Base-by-base conservation (phyloP, 2,113 vertebrate genomes). In the Catharus fuscescens region DNA sequence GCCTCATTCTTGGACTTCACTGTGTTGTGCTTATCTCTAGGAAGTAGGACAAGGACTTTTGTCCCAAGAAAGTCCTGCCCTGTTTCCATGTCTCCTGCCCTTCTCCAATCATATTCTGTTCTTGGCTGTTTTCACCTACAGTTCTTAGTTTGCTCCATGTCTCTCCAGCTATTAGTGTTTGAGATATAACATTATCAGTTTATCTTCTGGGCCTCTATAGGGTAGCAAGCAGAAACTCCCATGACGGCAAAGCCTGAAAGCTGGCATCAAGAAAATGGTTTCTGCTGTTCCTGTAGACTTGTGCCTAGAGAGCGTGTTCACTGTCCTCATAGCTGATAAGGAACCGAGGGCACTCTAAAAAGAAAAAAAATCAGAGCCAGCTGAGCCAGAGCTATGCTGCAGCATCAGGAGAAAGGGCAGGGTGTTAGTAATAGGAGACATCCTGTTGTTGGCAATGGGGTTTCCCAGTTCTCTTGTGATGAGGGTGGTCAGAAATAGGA, bases 381-480 rank as follows among this genome's bases (percentile, higher is more conserved):
- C 21, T n/a, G n/a, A 77, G 10, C 14, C 5, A 6, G 32, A 70
- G 24, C 7, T 34, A 64, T 17, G 45, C 14, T 67, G 14, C 12
- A 79, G 23, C 10, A 56, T 2, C 16, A 47, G 5, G 18, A 84
- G 17, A 38, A 84, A 67, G 9, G 1, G 1, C 10, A 48, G 21
- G 32, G 9, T 31, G 19, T 48, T 34, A 44, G n/a, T 3, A 53
- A 25, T n/a, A 14, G 38, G 29, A 85, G 28, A 56, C 4, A 38
- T 1, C 2, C 6, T 57, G 32, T 14, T 70, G 23, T 3, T 38
- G 9, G 3, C 19, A 64, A 36, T 6, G 25, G 6, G 10, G 5
- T 59, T 77, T 77, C 14, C 8, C 19, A 81, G 11, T 8, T 70
- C 32, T 23, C 10, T 10, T 52, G 1, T 52, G 42, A 18, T 38